Evolutionary conservation across 2,113 vertebrate genomes (phyloP).

Genomic region (Brachyistius frenatus): DNA sequence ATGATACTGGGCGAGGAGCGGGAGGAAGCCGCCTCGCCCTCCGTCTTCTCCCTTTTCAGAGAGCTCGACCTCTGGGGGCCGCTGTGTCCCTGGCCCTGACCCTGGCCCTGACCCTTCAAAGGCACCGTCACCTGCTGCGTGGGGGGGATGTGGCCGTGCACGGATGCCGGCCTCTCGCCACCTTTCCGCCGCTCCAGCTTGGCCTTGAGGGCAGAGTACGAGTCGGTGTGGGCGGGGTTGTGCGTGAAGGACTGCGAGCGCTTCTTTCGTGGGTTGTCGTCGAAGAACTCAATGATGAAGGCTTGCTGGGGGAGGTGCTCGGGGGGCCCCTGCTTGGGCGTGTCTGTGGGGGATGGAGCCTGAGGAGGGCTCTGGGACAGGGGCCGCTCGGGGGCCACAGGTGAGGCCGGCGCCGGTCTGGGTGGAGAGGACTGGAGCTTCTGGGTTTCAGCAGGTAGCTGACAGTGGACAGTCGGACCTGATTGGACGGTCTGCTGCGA

Average conservation of each 20-base stretch:
- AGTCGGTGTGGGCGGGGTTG: constrained; percentile 86
- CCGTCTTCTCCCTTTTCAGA: constrained; percentile 92
- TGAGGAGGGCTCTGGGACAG: constrained; percentile 61
- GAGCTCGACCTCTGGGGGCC: constrained; percentile 89
- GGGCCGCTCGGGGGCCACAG: constrained; percentile 29
- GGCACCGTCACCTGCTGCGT: constrained; percentile 79
- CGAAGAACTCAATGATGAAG: constrained; percentile 97
- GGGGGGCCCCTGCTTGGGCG: constrained; percentile 4
- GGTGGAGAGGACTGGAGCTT: constrained; percentile 54
- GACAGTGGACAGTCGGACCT: background rate
- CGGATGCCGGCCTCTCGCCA: constrained; percentile 82
- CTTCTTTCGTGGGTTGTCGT: constrained; percentile 94
- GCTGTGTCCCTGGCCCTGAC: constrained; percentile 63
- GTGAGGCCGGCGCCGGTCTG: constrained; percentile 25
- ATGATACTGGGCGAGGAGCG: constrained; percentile 72
- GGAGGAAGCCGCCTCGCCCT: constrained; percentile 80
- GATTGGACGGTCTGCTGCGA: constrained; percentile 52
- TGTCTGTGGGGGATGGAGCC: constrained; percentile 32
- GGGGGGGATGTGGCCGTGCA: constrained; percentile 69
- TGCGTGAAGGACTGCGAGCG: constrained; percentile 97
- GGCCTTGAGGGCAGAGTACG: constrained; percentile 82
- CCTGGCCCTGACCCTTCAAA: constrained; percentile 63
- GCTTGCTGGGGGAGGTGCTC: constrained; percentile 87
- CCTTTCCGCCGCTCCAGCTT: constrained; percentile 90
- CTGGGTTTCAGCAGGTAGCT: background rate